phyloP scores from a whole-genome alignment of 1,140 invertebrate species.

The Ganaspis sp. region DNA sequence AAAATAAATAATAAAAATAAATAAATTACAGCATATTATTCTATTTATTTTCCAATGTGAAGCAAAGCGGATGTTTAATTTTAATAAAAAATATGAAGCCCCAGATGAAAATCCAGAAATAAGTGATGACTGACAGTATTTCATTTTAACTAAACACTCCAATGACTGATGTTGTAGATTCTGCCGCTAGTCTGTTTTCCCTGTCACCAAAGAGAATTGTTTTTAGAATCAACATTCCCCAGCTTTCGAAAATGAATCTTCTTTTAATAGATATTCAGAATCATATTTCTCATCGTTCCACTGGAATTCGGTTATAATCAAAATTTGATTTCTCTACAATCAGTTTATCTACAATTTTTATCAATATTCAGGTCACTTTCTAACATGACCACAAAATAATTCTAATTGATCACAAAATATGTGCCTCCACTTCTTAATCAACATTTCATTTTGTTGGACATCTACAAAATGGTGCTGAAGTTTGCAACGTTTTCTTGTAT shows the following conservation, averaged over 20 bases:
- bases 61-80: not conserved
- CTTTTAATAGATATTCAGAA: constrained; percentile 3
- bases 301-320: too few relatives aligned
- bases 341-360: too few relatives aligned
- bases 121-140: constrained; percentile 31
- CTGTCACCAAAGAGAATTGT: constrained; percentile 21
- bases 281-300: not conserved
- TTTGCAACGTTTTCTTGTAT: too few relatives aligned
- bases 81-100: not conserved
- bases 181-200: not conserved
- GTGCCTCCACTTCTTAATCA: too few relatives aligned
- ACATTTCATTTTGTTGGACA: too few relatives aligned
- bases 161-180: constrained; percentile 5
- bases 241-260: not conserved
- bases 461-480: too few relatives aligned
- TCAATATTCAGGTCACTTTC: too few relatives aligned
- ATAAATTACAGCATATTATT: too few relatives aligned
- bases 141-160: constrained; percentile 15
- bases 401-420: too few relatives aligned
- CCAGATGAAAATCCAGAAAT: constrained; percentile 19
- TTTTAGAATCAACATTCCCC: constrained; percentile 2
- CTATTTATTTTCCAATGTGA: not conserved
- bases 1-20: too few relatives aligned
- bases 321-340: too few relatives aligned
- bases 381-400: too few relatives aligned